Conservation (phyloP, 2,888 invertebrate species). For the Noctua fimbriata region DNA sequence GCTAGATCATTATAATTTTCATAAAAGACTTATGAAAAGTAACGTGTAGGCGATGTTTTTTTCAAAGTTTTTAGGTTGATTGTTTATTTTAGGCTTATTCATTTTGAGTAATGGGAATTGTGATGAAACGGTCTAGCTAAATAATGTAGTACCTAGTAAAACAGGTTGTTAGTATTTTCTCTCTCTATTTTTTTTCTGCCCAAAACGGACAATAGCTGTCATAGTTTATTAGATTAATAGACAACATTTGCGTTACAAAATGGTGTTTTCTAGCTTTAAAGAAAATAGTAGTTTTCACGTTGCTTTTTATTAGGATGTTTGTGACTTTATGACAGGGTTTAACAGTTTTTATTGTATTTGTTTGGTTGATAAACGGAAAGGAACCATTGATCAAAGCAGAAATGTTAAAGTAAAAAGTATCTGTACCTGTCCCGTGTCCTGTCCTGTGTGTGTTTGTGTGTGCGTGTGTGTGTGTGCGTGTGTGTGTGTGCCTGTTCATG, state of each 20-base stretch:
- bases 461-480: no score
- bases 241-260: neutral
- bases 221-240: neutral
- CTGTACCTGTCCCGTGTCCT: no score
- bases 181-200: neutral
- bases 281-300: neutral
- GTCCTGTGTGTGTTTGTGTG: no score
- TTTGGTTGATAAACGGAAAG: neutral
- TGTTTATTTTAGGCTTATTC: neutral
- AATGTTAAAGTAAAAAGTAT: neutral
- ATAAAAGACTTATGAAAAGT: neutral
- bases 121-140: neutral
- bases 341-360: neutral
- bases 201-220: neutral
- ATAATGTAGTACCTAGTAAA: neutral
- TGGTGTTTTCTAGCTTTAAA: neutral
- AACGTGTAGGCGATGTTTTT: no score
- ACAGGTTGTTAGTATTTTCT: neutral
- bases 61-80: neutral
- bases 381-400: neutral
- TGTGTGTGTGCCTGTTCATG: no score
- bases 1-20: neutral
- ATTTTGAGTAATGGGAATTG: neutral
- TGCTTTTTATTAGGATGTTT: neutral
- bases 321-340: neutral